Evolutionary conservation across 2,113 vertebrate species (phyloP), one percentile per base, ranked within the genome.

Genomic region (Polypterus senegalus): DNA sequence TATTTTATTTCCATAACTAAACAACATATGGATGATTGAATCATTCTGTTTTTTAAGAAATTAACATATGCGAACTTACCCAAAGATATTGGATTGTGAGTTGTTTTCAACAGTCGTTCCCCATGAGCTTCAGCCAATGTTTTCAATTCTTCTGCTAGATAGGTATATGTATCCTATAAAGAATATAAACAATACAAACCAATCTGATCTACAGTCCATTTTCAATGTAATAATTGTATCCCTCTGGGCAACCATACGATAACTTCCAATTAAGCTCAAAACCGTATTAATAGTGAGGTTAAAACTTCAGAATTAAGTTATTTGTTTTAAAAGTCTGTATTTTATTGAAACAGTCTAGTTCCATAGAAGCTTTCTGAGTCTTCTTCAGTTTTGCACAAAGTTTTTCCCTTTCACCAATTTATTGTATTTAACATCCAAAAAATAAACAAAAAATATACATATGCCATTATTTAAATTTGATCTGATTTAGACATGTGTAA

Each of bases 71-170:
- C 51, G 11, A 43, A 11, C 77, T 77, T 82, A 98, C 94, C 96
- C 77, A 98, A 81, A 52, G 96, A 98, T 76, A 98, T 92, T 63
- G 94, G 91, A 72, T 99, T 99, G 69, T 92, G 93, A 58, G 92
- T 84, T 62, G 93, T 99, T 57, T 90, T 74, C 67, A 98, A 83
- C 58, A 99, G 74, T 71, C 91, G 85, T 76, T 98, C 94, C 60
- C 76, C 87, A 51, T 92, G 83, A 59, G 57, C 74, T 65, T 89
- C 86, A 57, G 93, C 89, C 71, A 99, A 74, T 65, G 74, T 89
- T 76, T 90, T 91, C 70, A 99, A 73, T 74, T 95, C 89, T 69
- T 79, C 81, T 56, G 87, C 85, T 83, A 99, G 89, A 73, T 92
- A 83, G 0, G 64, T 77, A 85, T 92, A 97, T 75, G 94, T 89